Base-by-base conservation (phyloP, 1,140 invertebrate species). In the Chlorops oryzae region DNA sequence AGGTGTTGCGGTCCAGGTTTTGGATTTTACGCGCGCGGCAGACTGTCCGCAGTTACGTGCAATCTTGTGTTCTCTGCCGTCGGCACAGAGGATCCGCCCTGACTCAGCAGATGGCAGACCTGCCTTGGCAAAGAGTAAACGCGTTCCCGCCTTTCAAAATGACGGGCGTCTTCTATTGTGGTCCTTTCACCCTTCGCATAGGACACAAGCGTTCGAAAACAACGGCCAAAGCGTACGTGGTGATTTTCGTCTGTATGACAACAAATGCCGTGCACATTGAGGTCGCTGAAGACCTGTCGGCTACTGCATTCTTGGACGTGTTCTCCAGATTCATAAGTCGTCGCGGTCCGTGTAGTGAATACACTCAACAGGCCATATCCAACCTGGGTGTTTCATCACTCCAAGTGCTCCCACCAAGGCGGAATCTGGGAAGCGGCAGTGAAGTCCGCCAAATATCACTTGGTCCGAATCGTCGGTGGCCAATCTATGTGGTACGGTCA, bases 141-240 rank as follows among this genome's bases (percentile, higher is more conserved):
- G 51, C 54, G 3, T 20, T 50, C 3, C 25, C 58, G 10, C 54
- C 61, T 1, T 72, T 73, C 32, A 20, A 27, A 9, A 41, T 55
- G 15, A 46, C 46, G 7, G 68, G 66, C 0, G 44, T 72, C 1
- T 70, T 73, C 52, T 71, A 61, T 20, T 61, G 57, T 0, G 72
- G 68, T 3, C 69, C 63, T 21, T 55, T 7, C 32, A n/a, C n/a
- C n/a, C n/a, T n/a, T n/a, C n/a, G n/a, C n/a, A n/a, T n/a, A n/a
- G n/a, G n/a, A n/a, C n/a, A 22, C 9, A 47, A 58, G 10, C 28
- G 57, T 23, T 52, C 54, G 1, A 15, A 28, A 2, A 40, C 34
- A n/a, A 40, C 55, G 2, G 18, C 9, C 25, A 54, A 47, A 46
- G 40, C 24, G 55, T 20, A 58, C 48, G n/a, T 43, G 47, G 21